Evolutionary conservation across 2,113 vertebrate species (phyloP).

Genomic region (Smithornis capensis): DNA sequence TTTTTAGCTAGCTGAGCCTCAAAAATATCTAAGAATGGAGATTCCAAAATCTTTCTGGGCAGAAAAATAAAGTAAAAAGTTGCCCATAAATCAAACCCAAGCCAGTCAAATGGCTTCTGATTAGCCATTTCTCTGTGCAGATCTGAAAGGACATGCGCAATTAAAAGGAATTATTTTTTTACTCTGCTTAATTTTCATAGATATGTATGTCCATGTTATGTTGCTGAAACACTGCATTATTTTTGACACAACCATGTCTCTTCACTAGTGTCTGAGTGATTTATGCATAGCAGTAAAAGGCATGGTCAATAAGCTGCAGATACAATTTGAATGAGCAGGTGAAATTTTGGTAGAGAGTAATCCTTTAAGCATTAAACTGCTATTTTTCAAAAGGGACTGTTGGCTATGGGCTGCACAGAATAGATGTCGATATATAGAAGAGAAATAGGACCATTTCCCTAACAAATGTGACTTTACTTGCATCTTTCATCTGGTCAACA

Average conservation of each 20-base stretch:
- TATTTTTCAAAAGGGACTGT: neutral
- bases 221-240: neutral
- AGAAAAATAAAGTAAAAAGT: neutral
- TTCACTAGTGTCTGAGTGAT: neutral
- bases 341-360: neutral
- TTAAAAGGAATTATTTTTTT: neutral
- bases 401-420: neutral
- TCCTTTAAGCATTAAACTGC: neutral
- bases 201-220: neutral
- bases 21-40: neutral
- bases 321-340: neutral
- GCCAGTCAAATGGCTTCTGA: slow-evolving; percentile 16
- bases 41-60: neutral
- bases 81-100: neutral
- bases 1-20: neutral
- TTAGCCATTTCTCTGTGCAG: neutral
- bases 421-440: neutral
- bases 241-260: neutral
- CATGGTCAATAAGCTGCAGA: neutral
- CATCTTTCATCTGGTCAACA: slow-evolving; percentile 24
- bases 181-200: neutral
- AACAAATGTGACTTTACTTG: slow-evolving; percentile 7
- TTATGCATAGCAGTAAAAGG: neutral
- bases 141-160: accelerated
- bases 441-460: neutral